A percentile compares a stretch with the other conserved stretches of the same genome.
These are phyloP conservation scores for Salpingus planirostris DNA, from an alignment of 2,888 invertebrate species.

Conservation along the genomic window DNA sequence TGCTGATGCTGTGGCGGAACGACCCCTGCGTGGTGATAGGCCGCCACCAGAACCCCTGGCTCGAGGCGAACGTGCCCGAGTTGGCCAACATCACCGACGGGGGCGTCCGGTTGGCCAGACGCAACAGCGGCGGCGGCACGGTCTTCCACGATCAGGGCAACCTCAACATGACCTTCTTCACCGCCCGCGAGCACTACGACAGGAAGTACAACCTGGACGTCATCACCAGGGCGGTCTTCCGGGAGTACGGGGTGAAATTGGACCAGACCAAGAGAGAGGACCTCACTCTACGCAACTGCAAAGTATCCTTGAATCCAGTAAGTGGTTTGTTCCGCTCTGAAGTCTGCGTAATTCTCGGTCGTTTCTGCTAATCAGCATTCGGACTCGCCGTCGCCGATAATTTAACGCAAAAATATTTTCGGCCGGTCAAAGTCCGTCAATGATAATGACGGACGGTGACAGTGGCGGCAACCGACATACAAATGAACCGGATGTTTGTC, in stretches of 20 bases:
- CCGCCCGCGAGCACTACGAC: constrained; percentile 72
- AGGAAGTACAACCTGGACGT: constrained; percentile 81
- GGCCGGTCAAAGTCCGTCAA: no score
- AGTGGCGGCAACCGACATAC: no score
- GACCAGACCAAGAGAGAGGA: constrained; percentile 78
- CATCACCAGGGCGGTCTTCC: constrained; percentile 71
- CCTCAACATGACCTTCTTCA: constrained; percentile 87
- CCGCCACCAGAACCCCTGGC: constrained; percentile 94
- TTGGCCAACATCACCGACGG: constrained; percentile 46
- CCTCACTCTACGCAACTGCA: constrained; percentile 68
- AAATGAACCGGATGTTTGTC: no score
- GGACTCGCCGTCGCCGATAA: no score
- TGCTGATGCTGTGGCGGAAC: constrained; percentile 88
- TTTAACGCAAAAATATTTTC: no score
- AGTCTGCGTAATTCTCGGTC: no score
- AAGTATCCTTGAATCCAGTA: constrained; percentile 60
- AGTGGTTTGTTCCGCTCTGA: no score
- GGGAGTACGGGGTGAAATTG: constrained; percentile 71
- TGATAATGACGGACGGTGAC: no score
- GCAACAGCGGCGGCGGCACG: constrained; percentile 93
- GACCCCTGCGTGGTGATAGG: constrained; percentile 93
- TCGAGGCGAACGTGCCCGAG: constrained; percentile 73
- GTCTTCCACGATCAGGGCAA: constrained; percentile 95
- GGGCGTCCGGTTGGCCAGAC: constrained; percentile 69
- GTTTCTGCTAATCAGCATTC: no score